Evolutionary conservation across 1,140 invertebrate species (phyloP), one percentile per base, ranked within the genome.

Genomic region (Temnothorax nylanderi): DNA sequence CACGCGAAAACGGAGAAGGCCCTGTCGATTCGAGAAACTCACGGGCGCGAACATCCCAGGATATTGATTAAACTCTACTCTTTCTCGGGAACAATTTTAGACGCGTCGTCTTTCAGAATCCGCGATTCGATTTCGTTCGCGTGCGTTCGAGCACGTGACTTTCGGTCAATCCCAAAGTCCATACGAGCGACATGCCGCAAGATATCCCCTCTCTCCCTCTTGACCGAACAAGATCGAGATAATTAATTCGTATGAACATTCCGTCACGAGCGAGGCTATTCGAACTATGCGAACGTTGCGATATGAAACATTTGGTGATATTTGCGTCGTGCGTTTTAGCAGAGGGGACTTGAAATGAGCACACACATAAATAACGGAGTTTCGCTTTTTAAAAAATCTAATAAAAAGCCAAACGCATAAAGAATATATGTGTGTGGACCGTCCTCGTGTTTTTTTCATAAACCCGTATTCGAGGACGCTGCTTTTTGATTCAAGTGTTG

Each of bases 401-500:
- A 75, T 75, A 26, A 75, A 75, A 74, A 49, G 49, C 13, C 54
- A 4, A 54, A n/a, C 62, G 47, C 21, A 44, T 69, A 81, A 71
- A 81, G 16, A n/a, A 41, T 4, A 18, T 67, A 37, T 44, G 10
- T 32, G 21, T 44, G 13, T 47, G 26, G 18, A 56, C 4, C 37
- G 11, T 3, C 37, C 54, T 65, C 58, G 58, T 51, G 65, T 69
- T 58, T 60, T 49, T 77, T 80, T 67, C 26, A 80, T 71, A 69
- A 80, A 80, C 21, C 34, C 47, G 37, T 18, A 18, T n/a, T 62
- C 18, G 21, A 72, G 60, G 10, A 76, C 34, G 34, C 47, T 65
- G 41, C 54, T 75, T 74, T 84, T 84, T 60, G 62, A 89, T 89
- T 86, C 56, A 44, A 37, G 16, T 62, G n/a, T 49, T 51, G 62